phyloP scores from a whole-genome alignment of 2,888 invertebrate genomes.

The Mythimna loreyi region DNA sequence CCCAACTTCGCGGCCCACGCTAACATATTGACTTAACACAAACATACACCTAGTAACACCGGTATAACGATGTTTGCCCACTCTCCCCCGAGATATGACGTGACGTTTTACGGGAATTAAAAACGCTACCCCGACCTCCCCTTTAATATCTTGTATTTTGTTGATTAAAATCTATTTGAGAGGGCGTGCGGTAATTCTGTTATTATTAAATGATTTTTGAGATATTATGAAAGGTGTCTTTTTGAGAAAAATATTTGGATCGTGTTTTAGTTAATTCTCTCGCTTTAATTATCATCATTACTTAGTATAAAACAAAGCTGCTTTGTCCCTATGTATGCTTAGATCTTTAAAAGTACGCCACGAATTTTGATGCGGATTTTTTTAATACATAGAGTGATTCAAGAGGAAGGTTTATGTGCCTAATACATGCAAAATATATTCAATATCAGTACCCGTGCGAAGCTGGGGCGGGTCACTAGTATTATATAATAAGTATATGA shows the following conservation, averaged over 20 bases:
- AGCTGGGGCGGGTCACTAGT: no score
- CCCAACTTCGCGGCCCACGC: conserved; percentile 42
- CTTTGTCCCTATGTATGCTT: no score
- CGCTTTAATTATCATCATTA: no score
- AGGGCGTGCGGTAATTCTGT: conserved; percentile 47
- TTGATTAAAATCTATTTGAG: conserved; percentile 69
- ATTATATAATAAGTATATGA: not conserved
- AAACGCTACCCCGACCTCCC: conserved; percentile 74
- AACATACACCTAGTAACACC: conserved; percentile 62
- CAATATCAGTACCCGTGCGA: no score
- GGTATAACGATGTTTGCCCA: conserved; percentile 84
- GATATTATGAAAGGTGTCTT: conserved; percentile 6
- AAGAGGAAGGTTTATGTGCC: no score
- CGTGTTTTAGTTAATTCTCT: not conserved
- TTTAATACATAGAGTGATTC: no score
- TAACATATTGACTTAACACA: conserved; percentile 69
- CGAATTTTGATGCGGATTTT: no score
- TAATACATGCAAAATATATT: no score
- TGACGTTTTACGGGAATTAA: conserved; percentile 87
- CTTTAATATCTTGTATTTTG: conserved; percentile 71
- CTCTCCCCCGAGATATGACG: conserved; percentile 84
- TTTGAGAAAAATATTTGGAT: not conserved
- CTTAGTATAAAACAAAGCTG: no score
- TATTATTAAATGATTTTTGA: conserved; percentile 27
- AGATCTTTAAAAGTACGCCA: no score